Conservation (phyloP, 1,140 invertebrate genomes). For the Hylyphantes graminicola region DNA sequence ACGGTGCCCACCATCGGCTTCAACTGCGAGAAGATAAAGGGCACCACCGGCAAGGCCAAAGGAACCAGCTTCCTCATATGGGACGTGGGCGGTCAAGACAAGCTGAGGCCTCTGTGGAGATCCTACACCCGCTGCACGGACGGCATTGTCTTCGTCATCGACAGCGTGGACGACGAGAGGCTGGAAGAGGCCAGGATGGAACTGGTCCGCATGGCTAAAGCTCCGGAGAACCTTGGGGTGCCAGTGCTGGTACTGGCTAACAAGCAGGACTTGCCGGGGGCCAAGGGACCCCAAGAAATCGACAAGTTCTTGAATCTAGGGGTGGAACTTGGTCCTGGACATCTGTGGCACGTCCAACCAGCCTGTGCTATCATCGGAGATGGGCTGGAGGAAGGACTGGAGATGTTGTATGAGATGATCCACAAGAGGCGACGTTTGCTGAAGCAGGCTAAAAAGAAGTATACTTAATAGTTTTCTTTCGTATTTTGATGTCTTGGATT, state of each 20-base stretch:
- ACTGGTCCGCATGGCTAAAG: conserved; percentile 85
- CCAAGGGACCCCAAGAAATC: conserved; percentile 85
- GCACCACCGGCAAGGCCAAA: conserved; percentile 72
- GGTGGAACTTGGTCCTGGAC: conserved; percentile 75
- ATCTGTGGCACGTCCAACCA: conserved; percentile 89
- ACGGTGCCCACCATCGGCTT: conserved; percentile 98
- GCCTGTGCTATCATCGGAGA: conserved; percentile 97
- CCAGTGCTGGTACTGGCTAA: conserved; percentile 92
- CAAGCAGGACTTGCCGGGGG: conserved; percentile 92
- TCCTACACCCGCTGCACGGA: conserved; percentile 91
- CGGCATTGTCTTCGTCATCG: conserved; percentile 92
- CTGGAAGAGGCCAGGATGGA: conserved; percentile 97
- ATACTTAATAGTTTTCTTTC: conserved; percentile 13
- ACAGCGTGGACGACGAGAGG: conserved; percentile 87
- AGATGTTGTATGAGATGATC: conserved; percentile 95
- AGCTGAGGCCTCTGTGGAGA: conserved; percentile 91
- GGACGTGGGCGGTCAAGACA: conserved; percentile 95
- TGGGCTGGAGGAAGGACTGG: conserved; percentile 92
- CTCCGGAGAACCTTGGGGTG: conserved; percentile 87
- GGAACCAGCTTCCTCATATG: conserved; percentile 80
- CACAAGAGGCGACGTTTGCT: conserved; percentile 89
- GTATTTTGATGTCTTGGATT: neutral
- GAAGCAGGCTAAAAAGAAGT: conserved; percentile 74
- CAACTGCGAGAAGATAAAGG: conserved; percentile 94
- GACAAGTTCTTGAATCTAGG: conserved; percentile 85